Base-by-base conservation (phyloP, 2,888 invertebrate species). In the Lasiommata megera region DNA sequence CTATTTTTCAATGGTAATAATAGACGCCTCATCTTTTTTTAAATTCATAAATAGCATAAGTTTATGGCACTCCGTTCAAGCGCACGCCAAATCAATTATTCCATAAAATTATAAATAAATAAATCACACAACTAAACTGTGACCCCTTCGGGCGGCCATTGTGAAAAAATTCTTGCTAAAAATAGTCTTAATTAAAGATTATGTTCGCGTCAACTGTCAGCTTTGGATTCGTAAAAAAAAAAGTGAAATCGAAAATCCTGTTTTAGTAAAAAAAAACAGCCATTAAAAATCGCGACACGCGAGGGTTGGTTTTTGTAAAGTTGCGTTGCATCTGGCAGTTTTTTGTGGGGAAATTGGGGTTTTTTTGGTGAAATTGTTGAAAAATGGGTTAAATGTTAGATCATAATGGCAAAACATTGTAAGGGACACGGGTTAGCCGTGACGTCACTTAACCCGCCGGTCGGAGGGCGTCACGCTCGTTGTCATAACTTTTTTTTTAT, bases 201-300 rank as follows among this genome's bases (percentile, higher is more conserved):
- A 89, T 84, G 73, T 89, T 70, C 88, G 89, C 89, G 89, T 90
- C 89, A 90, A 88, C 86, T 88, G 89, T 88, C 89, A 74, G 88
- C 87, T 90, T 88, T 88, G 75, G 80, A 84, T 79, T 81, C 74
- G 76, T 68, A 75, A 76, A 78, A 81, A 44, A 83, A 84, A 80
- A 79, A 48, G 63, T 71, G 80, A 75, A 65, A 63, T 71, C 56
- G 63, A 79, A 75, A 65, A 63, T 71, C 56, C 64, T 61, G 69
- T 84, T 84, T 82, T 65, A 66, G 64, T 72, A 68, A 67, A 69
- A 72, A 23, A 71, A 79, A 84, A 88, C 87, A 83, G 70, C 83
- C 88, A 85, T 88, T 89, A 84, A 86, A 85, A 86, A 84, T 81
- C 72, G 74, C 67, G 64, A 59, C 31, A 46, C 63, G 67, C 68